Evolutionary conservation across 2,888 invertebrate species (phyloP), one percentile per base, ranked within the genome.

Genomic region (Hydrotaea cyrtoneurina): DNA sequence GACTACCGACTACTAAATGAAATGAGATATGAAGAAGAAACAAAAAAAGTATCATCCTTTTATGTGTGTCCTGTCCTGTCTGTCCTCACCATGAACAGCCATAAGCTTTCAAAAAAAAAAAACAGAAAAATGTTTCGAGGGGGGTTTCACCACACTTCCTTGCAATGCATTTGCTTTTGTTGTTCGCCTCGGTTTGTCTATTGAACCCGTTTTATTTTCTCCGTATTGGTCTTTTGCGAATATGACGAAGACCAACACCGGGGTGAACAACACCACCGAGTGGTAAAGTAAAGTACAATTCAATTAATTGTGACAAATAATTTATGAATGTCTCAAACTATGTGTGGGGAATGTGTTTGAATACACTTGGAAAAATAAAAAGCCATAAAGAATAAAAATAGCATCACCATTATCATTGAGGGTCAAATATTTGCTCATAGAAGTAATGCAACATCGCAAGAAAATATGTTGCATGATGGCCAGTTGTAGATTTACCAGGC

Each of bases 251-350:
- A 59, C 50, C 36, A 62, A 8, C 23, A 36, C 19, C 7, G 43
- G 57, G 17, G 66, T 79, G 15, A 71, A 73, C 21, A 75, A 17
- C 55, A 78, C 59, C 64, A 15, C 71, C 74, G 59, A 83, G 80
- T 74, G 64, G 53, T 46, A 80, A 87, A 80, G 82, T 80, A 81
- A 84, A 87, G 89, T 88, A 90, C 91, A 90, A 92, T 91, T 91
- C 92, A 89, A 89, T 89, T 89, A 89, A 89, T 89, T 89, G 87
- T 87, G 87, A 87, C 88, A 90, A 91, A 90, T 90, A 91, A 91
- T 91, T 89, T 91, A 91, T 91, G 91, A 90, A 90, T 89, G 88
- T 83, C 73, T 82, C 74, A 64, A 80, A 81, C 83, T 80, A 59
- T 64, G 76, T 46, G 31, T 64, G 57, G 15, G 31, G 19, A 59